Evolutionary conservation across 2,888 invertebrate genomes (phyloP).

Genomic region (Ditula angustiorana): DNA sequence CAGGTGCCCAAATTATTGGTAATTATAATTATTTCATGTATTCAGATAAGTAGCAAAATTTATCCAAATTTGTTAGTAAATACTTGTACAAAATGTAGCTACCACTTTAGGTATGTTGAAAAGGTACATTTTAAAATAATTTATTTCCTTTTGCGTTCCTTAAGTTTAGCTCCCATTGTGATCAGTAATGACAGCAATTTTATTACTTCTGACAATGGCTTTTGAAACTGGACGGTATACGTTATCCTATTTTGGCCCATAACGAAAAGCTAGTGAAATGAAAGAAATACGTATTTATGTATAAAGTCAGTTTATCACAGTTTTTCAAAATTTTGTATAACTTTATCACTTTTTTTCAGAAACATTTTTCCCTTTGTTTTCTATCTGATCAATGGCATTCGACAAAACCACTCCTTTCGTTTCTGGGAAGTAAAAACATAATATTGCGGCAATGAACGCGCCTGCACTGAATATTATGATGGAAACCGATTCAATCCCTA

Average conservation of each 20-base stretch:
- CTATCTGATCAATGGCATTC: slow-evolving; percentile 71
- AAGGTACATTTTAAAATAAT: no score
- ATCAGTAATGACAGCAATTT: background rate
- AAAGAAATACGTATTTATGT: no score
- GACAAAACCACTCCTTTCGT: slow-evolving; percentile 70
- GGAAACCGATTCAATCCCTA: slow-evolving; percentile 72
- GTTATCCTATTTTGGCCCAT: background rate
- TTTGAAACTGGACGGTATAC: background rate
- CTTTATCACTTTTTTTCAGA: slow-evolving; percentile 6
- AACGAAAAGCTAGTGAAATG: no score
- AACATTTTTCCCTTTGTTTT: slow-evolving; percentile 46
- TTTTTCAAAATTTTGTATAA: background rate
- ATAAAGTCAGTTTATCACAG: background rate
- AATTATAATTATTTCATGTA: no score
- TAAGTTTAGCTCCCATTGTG: no score
- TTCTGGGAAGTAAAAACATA: slow-evolving; percentile 73
- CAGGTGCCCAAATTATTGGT: no score
- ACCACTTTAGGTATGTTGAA: no score
- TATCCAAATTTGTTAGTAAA: no score
- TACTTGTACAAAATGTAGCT: no score
- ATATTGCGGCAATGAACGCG: slow-evolving; percentile 65
- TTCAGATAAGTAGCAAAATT: no score
- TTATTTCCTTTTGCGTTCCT: no score
- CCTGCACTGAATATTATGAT: slow-evolving; percentile 68
- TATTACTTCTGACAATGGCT: background rate